Base-by-base conservation (phyloP, 2,888 invertebrate species). In the Drosophila setosimentum region DNA sequence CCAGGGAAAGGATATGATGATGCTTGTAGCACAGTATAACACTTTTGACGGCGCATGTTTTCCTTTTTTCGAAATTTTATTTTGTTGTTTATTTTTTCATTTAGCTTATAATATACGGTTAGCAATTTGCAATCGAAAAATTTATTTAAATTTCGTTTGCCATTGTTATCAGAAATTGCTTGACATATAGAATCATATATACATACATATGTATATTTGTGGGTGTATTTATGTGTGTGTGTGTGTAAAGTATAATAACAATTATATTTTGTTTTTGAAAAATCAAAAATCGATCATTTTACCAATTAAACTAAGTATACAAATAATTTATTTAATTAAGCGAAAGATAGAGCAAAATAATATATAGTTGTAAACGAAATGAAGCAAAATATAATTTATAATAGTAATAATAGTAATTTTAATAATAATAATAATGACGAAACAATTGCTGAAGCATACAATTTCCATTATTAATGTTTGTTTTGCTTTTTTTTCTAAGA, bases 21-120 rank as follows among this genome's bases (percentile, higher is more conserved):
- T 83, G 83, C 86, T 88, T 86, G 71, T 79, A 84, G 84, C 84
- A 84, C 82, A 86, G 76, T 89, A 87, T 87, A 83, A 87, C 87
- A 80, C 65, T 80, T 72, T 55, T 58, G 54, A 59, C 75, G 58
- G 54, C 74, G 60, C 73, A 50, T 55, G 35, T 59, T 62, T 27
- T 40, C 48, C 51, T 33, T 42, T 40, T 63, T 21, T 10, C 45
- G 40, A 40, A 4, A 40, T 40, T 37, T 60, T n/a, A 6, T 57
- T 35, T 30, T 40, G 24, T 27, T 18, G 2, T 27, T 32, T 50
- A 24, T 16, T 37, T 29, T 16, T 37, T 55, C 32, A 40, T 48
- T 59, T 21, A 18, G 54, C 57, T 57, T 32, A 37, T 37, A 48
- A 33, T 40, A 50, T 49, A 30, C 54, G 16, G 8, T 49, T 58